Conservation (phyloP, 2,797 vertebrate species). For the Hirundo rustica region DNA sequence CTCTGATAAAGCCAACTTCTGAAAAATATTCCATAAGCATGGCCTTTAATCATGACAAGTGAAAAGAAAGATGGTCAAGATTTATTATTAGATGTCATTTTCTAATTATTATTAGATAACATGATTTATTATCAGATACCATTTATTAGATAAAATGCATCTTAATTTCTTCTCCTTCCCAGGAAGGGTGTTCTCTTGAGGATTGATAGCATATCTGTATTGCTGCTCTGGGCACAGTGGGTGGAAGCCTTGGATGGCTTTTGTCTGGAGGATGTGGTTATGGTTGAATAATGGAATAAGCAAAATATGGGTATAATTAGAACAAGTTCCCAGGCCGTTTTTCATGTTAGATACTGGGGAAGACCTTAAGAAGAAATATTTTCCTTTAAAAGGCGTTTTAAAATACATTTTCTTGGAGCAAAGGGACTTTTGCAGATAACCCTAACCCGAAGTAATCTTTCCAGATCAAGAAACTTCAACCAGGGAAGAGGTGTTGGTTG, state of each 20-base stretch:
- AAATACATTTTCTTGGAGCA: background rate
- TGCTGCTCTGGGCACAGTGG: background rate
- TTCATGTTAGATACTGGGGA: background rate
- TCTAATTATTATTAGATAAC: background rate
- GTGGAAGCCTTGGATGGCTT: background rate
- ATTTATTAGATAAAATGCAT: background rate
- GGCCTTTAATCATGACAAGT: background rate
- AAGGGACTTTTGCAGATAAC: background rate
- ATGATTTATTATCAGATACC: background rate
- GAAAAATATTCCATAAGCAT: background rate
- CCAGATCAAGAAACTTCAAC: background rate
- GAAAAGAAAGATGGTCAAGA: background rate
- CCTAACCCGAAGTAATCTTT: background rate
- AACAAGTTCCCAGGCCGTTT: background rate
- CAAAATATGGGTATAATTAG: background rate
- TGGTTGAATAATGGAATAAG: background rate
- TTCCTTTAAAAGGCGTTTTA: background rate
- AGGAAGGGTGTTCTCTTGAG: background rate
- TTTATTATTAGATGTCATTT: background rate
- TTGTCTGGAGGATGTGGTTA: background rate
- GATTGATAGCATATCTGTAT: background rate
- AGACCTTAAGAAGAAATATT: background rate
- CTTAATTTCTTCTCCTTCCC: background rate
- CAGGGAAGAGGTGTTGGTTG: background rate
- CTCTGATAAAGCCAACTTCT: background rate